Evolutionary conservation across 2,113 vertebrate genomes (phyloP).

Genomic region (Aptenodytes forsteri): DNA sequence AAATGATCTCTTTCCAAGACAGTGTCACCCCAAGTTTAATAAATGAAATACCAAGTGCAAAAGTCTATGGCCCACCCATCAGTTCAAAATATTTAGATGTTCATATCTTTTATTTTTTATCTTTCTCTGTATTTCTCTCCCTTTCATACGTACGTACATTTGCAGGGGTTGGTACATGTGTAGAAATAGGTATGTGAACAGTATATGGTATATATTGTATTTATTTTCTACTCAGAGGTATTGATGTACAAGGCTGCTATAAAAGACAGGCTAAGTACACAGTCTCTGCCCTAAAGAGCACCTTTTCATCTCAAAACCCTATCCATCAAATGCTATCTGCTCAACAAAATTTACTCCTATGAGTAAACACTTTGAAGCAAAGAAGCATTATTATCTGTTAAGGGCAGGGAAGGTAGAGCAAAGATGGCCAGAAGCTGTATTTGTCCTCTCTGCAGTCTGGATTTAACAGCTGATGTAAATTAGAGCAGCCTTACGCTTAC

Average conservation of each 20-base stretch:
- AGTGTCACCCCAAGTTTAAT: slow-evolving; percentile 64
- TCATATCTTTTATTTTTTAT: neutral
- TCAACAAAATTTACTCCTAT: neutral
- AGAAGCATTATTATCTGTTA: neutral
- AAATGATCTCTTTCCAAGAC: slow-evolving; percentile 48
- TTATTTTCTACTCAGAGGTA: neutral
- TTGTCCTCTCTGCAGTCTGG: neutral
- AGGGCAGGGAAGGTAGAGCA: neutral
- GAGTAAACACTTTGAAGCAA: neutral
- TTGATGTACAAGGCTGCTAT: neutral
- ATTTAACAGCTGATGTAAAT: neutral
- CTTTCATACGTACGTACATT: neutral
- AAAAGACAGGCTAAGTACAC: neutral
- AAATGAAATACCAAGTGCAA: slow-evolving; percentile 57
- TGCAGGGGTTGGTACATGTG: neutral
- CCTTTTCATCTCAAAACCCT: neutral
- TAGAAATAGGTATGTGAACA: neutral
- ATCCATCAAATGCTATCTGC: neutral
- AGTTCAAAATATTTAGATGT: neutral
- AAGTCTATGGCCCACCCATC: neutral
- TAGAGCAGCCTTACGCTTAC: neutral
- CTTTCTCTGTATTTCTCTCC: neutral
- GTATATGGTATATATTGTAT: neutral
- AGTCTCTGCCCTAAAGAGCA: neutral
- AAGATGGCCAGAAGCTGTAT: neutral